Base-by-base conservation (phyloP, 2,888 invertebrate species). In the Chloroclysta siterata region DNA sequence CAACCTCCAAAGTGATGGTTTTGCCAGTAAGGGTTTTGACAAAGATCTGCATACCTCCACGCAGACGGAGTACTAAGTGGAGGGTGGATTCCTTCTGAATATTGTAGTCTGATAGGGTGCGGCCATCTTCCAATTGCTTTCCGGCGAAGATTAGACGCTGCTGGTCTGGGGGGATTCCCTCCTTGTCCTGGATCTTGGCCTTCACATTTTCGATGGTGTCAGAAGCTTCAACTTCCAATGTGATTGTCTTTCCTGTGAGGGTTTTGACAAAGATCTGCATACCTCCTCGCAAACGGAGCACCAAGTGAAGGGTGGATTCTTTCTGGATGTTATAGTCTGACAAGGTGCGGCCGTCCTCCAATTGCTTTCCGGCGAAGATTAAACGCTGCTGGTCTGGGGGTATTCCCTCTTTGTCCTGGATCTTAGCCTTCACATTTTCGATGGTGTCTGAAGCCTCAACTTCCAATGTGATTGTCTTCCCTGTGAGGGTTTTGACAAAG, bases 221-320 rank as follows among this genome's bases (percentile, higher is more conserved):
- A 0, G 83, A 78, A 0, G 82, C 67, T 13, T 83, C 83, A 0
- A 81, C 82, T 54, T 83, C 83, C 0, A 83, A 28, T 0, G 83
- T 83, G 10, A 83, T 83, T 0, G 83, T 83, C 48, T 83, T 83
- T 0, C 83, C 83, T 17, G 82, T 83, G 0, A 83, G 69, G 2
- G 83, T 83, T 52, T 83, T 83, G 0, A 83, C 83, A 44, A 82
- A 84, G 22, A 84, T 84, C 69, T 83, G 82, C 83, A 82, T 83
- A 15, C 81, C 81, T 63, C 81, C 81, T 33, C 82, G 72, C 0
- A 82, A 75, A 74, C 82, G 79, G 13, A 82, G 58, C 0, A 83
- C 82, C 52, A 83, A 58, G 33, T 83, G 83, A 0, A 83, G 73
- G 0, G 83, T 83, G 0, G 83, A 83, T 39, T 83, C 83, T 29